Conservation (phyloP, 2,113 vertebrate genomes). For the Chiloscyllium plagiosum region DNA sequence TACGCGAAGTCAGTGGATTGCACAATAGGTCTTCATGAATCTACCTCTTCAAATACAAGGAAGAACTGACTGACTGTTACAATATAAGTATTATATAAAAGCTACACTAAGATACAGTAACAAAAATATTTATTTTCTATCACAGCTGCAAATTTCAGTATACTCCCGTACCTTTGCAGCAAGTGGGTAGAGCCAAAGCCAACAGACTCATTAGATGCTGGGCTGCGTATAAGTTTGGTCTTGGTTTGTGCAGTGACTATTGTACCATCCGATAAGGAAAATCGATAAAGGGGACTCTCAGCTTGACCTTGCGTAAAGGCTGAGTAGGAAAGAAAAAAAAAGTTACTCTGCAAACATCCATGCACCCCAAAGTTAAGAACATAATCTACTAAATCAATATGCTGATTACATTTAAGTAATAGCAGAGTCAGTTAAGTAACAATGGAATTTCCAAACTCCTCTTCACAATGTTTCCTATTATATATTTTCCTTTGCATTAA, state of each 20-base stretch:
- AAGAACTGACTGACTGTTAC: too few species aligned
- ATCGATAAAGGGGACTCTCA: slow-evolving; percentile 86
- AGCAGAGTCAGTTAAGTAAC: background rate
- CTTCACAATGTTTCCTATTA: background rate
- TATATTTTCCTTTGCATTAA: background rate
- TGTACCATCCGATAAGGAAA: slow-evolving; percentile 89
- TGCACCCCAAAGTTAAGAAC: background rate
- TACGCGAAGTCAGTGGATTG: background rate
- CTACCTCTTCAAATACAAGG: background rate
- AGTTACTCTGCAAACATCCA: background rate
- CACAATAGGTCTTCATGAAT: background rate
- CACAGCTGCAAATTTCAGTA: background rate
- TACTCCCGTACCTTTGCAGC: slow-evolving; percentile 74
- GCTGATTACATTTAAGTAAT: background rate
- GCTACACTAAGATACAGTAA: background rate
- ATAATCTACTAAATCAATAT: background rate
- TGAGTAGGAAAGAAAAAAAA: slow-evolving; percentile 49
- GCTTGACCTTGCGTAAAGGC: slow-evolving; percentile 82
- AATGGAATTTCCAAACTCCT: background rate
- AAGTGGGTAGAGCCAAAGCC: slow-evolving; percentile 89
- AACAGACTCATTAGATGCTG: slow-evolving; percentile 75
- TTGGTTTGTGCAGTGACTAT: slow-evolving; percentile 89
- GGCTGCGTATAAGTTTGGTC: slow-evolving; percentile 82
- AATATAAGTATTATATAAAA: background rate
- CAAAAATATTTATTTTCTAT: background rate